phyloP scores from a whole-genome alignment of 2,888 invertebrate genomes.

The Ommatoiulus sabulosus region DNA sequence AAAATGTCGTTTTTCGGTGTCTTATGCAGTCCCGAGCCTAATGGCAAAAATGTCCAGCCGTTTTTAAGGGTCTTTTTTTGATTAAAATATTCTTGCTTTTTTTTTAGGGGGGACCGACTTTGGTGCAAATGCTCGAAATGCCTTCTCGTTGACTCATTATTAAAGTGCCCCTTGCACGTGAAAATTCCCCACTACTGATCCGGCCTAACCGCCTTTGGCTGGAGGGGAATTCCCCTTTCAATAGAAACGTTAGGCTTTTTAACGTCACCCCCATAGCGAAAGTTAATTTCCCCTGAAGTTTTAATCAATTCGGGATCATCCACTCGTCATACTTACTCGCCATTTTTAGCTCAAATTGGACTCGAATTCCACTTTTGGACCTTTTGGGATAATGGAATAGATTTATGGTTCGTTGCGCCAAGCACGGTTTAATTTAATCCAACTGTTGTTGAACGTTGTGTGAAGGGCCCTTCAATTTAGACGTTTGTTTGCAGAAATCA shows the following conservation, averaged over 20 bases:
- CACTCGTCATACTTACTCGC: neutral
- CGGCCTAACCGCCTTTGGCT: too few species aligned
- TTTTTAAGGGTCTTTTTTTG: constrained; percentile 26
- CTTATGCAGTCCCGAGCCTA: neutral
- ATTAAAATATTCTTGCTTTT: constrained; percentile 26
- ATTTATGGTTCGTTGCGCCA: neutral
- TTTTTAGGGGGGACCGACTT: neutral
- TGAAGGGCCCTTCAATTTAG: too few species aligned
- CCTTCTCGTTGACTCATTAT: neutral
- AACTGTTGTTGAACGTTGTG: too few species aligned
- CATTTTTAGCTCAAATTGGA: too few species aligned
- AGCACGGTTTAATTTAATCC: too few species aligned
- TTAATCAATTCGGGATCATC: constrained; percentile 25
- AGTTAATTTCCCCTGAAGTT: neutral
- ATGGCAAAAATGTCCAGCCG: constrained; percentile 15
- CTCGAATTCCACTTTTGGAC: neutral
- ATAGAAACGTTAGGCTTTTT: neutral
- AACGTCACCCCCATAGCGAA: neutral
- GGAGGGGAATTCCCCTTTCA: constrained; percentile 12
- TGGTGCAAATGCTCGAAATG: neutral
- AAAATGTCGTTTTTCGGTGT: constrained; percentile 25
- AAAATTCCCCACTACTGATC: neutral
- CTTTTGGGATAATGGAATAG: too few species aligned
- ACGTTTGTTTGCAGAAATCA: too few species aligned
- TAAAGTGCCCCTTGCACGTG: neutral